These are phyloP conservation scores for Ibidorhyncha struthersii DNA, from an alignment of 2,113 vertebrate species.

Conservation along the genomic window DNA sequence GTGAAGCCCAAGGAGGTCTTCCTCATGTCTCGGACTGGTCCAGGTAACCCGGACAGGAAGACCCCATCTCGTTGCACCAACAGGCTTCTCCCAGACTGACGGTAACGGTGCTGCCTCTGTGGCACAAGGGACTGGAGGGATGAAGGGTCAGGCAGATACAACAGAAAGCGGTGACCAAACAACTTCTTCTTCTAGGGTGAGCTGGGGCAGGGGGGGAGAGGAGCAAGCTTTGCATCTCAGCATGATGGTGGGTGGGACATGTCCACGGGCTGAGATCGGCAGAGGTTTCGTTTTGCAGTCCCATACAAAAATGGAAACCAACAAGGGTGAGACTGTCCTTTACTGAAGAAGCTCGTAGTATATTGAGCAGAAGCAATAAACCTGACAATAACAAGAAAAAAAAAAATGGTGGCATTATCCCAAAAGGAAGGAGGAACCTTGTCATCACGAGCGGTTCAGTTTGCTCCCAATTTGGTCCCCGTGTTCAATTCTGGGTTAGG, in stretches of 20 bases:
- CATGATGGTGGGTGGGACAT: not conserved
- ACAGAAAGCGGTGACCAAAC: conserved; percentile 26
- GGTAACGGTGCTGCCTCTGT: not conserved
- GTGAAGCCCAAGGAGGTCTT: not conserved
- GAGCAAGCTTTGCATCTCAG: conserved; percentile 50
- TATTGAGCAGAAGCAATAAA: conserved; percentile 76
- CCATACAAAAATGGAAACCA: conserved; percentile 39
- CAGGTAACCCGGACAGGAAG: not conserved
- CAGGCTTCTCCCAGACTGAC: not conserved
- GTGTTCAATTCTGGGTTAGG: conserved; percentile 56
- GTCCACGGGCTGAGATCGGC: not conserved
- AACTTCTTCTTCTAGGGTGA: conserved; percentile 27
- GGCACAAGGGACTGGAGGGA: not conserved
- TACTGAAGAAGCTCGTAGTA: conserved; percentile 71
- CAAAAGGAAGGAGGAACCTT: conserved; percentile 64
- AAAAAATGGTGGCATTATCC: conserved; percentile 63
- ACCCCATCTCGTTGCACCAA: not conserved
- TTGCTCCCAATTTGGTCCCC: conserved; percentile 71
- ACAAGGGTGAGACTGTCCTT: conserved; percentile 60
- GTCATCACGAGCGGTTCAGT: conserved; percentile 66
- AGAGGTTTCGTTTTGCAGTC: conserved; percentile 40
- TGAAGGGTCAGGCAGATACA: not conserved
- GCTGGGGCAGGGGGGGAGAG: not conserved
- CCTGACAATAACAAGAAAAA: conserved; percentile 66
- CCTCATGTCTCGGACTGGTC: not conserved